Conservation (phyloP, 1,140 invertebrate genomes). For the Lucilia cuprina region DNA sequence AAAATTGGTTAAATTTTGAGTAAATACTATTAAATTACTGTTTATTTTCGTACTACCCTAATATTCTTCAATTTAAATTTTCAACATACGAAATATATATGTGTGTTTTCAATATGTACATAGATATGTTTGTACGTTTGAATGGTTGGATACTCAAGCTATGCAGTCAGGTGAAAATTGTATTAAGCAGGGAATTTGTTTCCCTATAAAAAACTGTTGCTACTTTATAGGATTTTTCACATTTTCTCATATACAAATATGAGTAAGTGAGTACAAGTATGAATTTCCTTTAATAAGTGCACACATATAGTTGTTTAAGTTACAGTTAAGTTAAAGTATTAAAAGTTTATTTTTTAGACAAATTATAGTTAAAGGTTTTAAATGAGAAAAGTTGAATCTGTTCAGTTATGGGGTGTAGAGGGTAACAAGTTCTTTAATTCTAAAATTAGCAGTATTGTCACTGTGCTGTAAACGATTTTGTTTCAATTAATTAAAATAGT, state of each 20-base stretch:
- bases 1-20: too few species aligned
- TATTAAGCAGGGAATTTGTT: conserved; percentile 35
- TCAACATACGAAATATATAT: background rate
- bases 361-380: too few species aligned
- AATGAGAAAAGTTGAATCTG: too few species aligned
- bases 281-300: background rate
- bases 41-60: background rate
- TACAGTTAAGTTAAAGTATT: too few species aligned
- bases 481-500: too few species aligned
- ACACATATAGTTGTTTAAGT: background rate
- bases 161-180: conserved; percentile 35
- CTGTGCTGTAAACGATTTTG: too few species aligned
- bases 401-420: too few species aligned
- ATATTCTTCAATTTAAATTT: background rate
- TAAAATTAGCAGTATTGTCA: too few species aligned
- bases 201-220: background rate
- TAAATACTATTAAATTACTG: too few species aligned
- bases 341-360: too few species aligned
- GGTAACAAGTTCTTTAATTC: too few species aligned
- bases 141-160: background rate
- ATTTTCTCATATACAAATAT: background rate
- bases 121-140: background rate
- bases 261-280: background rate
- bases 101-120: background rate
- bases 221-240: background rate